A percentile compares a stretch with the other conserved stretches of the same genome.
Evolutionary conservation across 1,140 invertebrate species (phyloP).

Genomic region (Plutomurus gul): DNA sequence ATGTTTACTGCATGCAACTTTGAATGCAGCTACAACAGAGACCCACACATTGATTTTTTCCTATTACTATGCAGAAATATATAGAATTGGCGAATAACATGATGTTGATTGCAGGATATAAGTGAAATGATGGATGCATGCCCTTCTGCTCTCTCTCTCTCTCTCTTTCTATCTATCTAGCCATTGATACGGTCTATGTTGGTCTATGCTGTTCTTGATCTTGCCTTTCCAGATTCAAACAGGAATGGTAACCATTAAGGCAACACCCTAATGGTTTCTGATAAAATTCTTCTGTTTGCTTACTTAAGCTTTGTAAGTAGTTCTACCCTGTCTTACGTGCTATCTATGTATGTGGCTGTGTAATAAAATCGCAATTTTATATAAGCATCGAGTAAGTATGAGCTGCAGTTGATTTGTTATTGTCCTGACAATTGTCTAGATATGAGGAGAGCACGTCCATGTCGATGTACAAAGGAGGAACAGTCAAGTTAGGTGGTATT

Average conservation of each 20-base stretch:
- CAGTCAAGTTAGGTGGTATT: constrained; percentile 9
- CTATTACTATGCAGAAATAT: too few species aligned
- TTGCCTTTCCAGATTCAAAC: constrained; percentile 28
- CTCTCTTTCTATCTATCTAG: too few species aligned
- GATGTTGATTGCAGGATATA: too few species aligned
- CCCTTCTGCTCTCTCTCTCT: neutral
- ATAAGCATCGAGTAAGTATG: too few species aligned
- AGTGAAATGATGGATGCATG: neutral
- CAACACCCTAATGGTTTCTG: constrained; percentile 25
- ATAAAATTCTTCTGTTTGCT: too few species aligned
- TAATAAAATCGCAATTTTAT: too few species aligned
- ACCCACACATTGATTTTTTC: too few species aligned
- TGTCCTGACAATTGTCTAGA: neutral
- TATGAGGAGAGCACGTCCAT: neutral
- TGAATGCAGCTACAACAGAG: too few species aligned
- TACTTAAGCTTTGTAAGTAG: too few species aligned
- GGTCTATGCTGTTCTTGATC: neutral
- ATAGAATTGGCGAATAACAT: too few species aligned
- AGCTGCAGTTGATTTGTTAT: too few species aligned
- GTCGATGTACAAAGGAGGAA: neutral
- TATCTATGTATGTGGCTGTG: neutral
- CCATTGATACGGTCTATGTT: neutral
- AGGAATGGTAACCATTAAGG: constrained; percentile 20
- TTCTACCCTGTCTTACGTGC: neutral
- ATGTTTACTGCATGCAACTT: too few species aligned